Evolutionary conservation across 64 coral and sea anemone species (phyloP), one percentile per base, ranked within the genome.

Genomic region (Anthopleura sola): DNA sequence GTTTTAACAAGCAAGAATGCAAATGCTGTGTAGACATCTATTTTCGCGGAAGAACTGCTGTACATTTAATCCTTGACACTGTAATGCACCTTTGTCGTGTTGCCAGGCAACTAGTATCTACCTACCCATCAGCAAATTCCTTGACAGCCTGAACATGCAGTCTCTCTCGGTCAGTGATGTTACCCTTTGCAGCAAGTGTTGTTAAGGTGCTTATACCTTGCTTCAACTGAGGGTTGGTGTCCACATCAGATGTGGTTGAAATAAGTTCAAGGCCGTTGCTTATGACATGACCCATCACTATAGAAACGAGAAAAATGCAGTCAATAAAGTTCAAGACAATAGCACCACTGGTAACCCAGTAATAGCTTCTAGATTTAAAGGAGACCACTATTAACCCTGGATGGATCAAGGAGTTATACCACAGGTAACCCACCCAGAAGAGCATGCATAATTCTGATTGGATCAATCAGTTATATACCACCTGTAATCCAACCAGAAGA

Each of bases 231-330:
- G 85, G 17, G 84, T 99, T 86, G 21, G 80, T 87, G 51, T 94
- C 89, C 64, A 95, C 91, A 23, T 84, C 87, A 51, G 77, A 87
- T 8, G 83, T 84, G 24, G 97, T 90, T 66, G 89, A 86, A 71
- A 99, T 95, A 3, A 99, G 87, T 36, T 99, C 92, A 46, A 99
- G 58, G 6, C 97, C 97, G 85, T 89, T 90, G 7, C 82, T 85
- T 0, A 99, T 50, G 19, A 94, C 97, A 90, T 94, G 89, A 17
- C 92, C 97, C 97, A 99, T 99, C 16, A 99, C 97, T 99, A 74
- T 49, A 84, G 28, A 23, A 57, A 80, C 83, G 66, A 68, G 12
- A 36, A 20, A 31, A 8, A 66, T 26, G 50, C 2, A 12, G 50
- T 44, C 40, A 44, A 48, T 77, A 53, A 55, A 82, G 15, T 76